These are phyloP conservation scores for Strigamia transsilvanica DNA, from an alignment of 2,888 invertebrate species.

Conservation along the genomic window DNA sequence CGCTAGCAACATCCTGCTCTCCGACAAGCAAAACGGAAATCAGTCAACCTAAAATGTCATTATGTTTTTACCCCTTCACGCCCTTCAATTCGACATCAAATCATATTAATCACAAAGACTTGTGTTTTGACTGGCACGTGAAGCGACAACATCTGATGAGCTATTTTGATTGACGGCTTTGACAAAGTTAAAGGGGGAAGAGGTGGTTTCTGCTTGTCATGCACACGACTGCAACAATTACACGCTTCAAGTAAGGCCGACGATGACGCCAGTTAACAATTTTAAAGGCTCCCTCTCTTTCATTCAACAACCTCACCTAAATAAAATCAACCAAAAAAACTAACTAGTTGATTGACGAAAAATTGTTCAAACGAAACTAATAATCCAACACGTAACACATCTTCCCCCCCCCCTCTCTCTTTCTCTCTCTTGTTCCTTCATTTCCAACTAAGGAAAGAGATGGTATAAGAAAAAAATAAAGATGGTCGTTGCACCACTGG, in stretches of 20 bases:
- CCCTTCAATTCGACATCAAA: neutral
- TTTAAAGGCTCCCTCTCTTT: neutral
- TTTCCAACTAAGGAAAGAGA: neutral
- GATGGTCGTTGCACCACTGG: constrained; percentile 8
- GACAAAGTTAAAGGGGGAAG: neutral
- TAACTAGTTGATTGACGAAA: constrained; percentile 8
- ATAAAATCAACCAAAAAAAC: neutral
- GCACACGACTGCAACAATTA: constrained; percentile 8
- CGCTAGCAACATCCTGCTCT: neutral
- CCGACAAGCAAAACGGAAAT: neutral
- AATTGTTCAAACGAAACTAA: neutral
- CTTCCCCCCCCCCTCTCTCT: neutral
- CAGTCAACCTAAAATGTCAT: neutral
- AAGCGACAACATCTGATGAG: neutral
- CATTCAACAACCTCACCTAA: neutral
- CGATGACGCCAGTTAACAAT: neutral
- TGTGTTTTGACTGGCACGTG: neutral
- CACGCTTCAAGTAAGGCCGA: neutral
- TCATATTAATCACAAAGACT: constrained; percentile 8
- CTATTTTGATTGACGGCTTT: neutral
- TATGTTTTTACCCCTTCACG: neutral
- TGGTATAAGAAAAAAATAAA: neutral
- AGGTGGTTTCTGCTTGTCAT: neutral
- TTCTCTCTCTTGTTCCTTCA: neutral
- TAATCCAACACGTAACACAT: neutral